Percentiles rank a stretch among this genome's conserved stretches.
Conservation (phyloP, 2,888 invertebrate genomes). For the Trisateles emortualis region DNA sequence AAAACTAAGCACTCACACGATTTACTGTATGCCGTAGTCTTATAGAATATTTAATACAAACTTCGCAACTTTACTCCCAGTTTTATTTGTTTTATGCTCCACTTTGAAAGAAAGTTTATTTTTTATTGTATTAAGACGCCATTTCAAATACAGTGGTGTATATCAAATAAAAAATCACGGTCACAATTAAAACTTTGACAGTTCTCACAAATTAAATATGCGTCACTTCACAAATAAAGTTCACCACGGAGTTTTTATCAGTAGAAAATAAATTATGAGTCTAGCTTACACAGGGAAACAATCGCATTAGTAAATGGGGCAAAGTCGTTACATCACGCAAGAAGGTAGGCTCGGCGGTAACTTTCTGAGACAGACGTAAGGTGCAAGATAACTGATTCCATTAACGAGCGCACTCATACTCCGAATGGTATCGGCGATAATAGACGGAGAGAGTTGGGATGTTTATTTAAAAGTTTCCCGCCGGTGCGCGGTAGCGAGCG, state of each 20-base stretch:
- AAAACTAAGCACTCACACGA: constrained; percentile 24
- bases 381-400: constrained; percentile 32
- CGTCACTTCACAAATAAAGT: constrained; percentile 40
- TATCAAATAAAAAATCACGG: constrained; percentile 29
- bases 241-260: constrained; percentile 51
- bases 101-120: constrained; percentile 5
- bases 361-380: constrained; percentile 14
- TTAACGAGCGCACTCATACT: constrained; percentile 4
- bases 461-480: constrained; percentile 56
- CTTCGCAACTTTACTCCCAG: constrained; percentile 18
- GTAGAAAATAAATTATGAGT: constrained; percentile 41
- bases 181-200: constrained; percentile 34
- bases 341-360: constrained; percentile 34
- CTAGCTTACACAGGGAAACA: constrained; percentile 59
- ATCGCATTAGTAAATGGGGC: constrained; percentile 71
- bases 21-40: constrained; percentile 8
- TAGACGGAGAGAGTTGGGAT: constrained; percentile 18
- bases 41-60: constrained; percentile 25
- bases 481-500: constrained; percentile 36
- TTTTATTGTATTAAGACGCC: constrained; percentile 12
- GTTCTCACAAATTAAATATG: constrained; percentile 28
- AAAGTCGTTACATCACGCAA: constrained; percentile 70
- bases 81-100: constrained; percentile 9
- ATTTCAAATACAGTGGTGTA: constrained; percentile 16
- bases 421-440: neutral